A percentile compares a stretch with the other conserved stretches of the same genome.
These are phyloP conservation scores for Plestiodon gilberti DNA, from an alignment of 2,113 vertebrate genomes.

Conservation along the genomic window DNA sequence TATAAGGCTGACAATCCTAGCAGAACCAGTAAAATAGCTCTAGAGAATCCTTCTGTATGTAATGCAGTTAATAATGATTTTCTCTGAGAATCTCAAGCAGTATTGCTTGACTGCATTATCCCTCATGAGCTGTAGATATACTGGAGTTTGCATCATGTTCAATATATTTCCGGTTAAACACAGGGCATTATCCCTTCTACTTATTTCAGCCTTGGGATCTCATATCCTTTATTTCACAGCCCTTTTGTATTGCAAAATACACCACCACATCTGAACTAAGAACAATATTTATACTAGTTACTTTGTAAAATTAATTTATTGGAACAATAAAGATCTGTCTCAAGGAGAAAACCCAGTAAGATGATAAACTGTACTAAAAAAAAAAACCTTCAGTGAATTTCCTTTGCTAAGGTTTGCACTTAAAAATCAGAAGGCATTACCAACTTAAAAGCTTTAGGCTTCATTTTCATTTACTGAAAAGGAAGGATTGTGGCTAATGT, in stretches of 20 bases:
- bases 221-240: not conserved
- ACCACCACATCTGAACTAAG: not conserved
- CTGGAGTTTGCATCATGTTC: not conserved
- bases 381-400: slow-evolving; percentile 47
- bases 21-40: not conserved
- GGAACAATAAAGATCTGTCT: slow-evolving; percentile 39
- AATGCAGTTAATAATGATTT: not conserved
- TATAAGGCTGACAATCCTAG: not conserved
- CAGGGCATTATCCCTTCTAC: not conserved
- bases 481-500: not conserved
- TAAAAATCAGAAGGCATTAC: not conserved
- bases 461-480: not conserved
- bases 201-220: not conserved
- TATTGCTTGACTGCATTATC: not conserved
- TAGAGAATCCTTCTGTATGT: not conserved
- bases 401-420: not conserved
- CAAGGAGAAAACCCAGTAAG: slow-evolving; percentile 51
- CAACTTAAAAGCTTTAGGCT: not conserved
- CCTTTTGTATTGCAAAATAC: not conserved
- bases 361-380: slow-evolving; percentile 40
- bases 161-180: not conserved
- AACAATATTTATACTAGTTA: not conserved
- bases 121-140: not conserved
- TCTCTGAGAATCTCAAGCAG: not conserved
- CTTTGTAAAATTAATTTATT: not conserved